Evolutionary conservation across 2,797 vertebrate species (phyloP).

Genomic region (Bothrops alternatus): DNA sequence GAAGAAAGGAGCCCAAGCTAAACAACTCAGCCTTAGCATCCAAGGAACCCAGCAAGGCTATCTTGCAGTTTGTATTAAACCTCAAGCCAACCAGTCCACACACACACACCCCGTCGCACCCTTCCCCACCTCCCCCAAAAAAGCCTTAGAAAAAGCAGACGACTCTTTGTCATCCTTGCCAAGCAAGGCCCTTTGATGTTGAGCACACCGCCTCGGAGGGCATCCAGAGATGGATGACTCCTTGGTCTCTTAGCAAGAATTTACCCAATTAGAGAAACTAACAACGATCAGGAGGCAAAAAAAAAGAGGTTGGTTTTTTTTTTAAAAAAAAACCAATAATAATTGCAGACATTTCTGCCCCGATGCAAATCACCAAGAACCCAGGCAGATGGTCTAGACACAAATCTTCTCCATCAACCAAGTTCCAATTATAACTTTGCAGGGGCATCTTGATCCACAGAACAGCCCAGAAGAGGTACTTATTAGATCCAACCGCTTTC

Average conservation of each 20-base stretch:
- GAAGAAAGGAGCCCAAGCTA: no score
- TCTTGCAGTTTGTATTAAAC: rapidly evolving
- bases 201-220: neutral
- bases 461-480: no score
- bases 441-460: no score
- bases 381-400: neutral
- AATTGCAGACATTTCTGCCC: neutral
- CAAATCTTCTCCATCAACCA: neutral
- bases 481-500: no score
- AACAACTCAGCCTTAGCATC: rapidly evolving
- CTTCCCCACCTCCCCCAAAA: rapidly evolving
- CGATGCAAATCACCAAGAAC: neutral
- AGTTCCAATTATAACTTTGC: neutral
- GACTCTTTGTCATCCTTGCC: neutral
- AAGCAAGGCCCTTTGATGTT: neutral
- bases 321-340: neutral
- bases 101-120: no score
- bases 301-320: neutral
- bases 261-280: constrained; percentile 62
- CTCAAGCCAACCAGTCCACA: neutral
- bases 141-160: rapidly evolving
- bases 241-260: constrained; percentile 24
- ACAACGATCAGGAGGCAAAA: constrained; percentile 37
- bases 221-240: constrained; percentile 34
- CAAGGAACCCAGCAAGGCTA: rapidly evolving